Percentiles rank a stretch among this genome's conserved stretches.
phyloP scores from a whole-genome alignment of 2,113 vertebrate genomes.

The Perognathus longimembris region DNA sequence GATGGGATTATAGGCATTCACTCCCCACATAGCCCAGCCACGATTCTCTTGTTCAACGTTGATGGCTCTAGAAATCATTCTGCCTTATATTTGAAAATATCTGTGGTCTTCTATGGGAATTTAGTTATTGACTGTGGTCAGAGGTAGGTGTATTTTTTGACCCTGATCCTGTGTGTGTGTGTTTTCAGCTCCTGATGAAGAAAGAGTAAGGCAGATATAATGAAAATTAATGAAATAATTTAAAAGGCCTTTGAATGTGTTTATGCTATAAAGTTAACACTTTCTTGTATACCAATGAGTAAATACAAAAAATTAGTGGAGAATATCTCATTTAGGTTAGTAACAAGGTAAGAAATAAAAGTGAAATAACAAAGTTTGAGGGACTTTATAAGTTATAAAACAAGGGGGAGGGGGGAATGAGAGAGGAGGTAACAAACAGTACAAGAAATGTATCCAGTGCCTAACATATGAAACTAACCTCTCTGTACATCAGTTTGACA shows the following conservation, averaged over 20 bases:
- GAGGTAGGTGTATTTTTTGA: constrained; percentile 38
- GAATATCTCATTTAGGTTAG: constrained; percentile 14
- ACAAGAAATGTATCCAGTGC: too few species aligned
- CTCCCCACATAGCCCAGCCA: too few species aligned
- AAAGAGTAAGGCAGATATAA: neutral
- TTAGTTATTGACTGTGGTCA: constrained; percentile 19
- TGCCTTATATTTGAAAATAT: neutral
- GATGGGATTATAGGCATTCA: too few species aligned
- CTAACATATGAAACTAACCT: too few species aligned
- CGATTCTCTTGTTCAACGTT: neutral
- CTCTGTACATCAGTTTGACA: too few species aligned
- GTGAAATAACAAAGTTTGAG: constrained; percentile 16
- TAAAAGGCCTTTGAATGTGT: constrained; percentile 21
- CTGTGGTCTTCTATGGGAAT: constrained; percentile 3
- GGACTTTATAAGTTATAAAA: constrained; percentile 18
- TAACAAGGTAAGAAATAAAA: constrained; percentile 19
- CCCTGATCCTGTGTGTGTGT: neutral
- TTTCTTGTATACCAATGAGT: neutral
- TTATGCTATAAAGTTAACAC: constrained; percentile 19
- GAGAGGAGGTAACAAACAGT: too few species aligned
- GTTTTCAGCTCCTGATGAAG: constrained; percentile 2
- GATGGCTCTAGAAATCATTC: neutral
- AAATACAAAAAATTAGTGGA: neutral
- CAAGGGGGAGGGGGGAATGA: too few species aligned
- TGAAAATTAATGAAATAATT: constrained; percentile 44